Evolutionary conservation across 2,797 vertebrate species (phyloP), one percentile per base, ranked within the genome.

Genomic region (Onychomys arenicola): DNA sequence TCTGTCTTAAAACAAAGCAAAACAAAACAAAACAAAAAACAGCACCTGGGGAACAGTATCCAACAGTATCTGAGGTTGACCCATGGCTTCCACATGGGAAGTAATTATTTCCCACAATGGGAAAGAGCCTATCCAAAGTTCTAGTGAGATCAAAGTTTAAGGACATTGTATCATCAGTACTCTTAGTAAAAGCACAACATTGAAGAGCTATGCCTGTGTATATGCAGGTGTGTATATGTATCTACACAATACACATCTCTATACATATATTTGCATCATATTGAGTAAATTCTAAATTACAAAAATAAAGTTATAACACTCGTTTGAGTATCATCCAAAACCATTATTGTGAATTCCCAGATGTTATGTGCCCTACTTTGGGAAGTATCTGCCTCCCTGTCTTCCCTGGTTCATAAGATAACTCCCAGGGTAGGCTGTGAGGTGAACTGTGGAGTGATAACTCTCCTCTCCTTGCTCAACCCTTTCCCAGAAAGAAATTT

Each of bases 341-440:
- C 75, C 34, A 25, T 55, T n/a, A 49, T 8, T 25, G 25, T 4
- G 12, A 4, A 13, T 46, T 27, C 14, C 11, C 27, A 6, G 90
- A 16, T 6, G 21, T 49, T 0, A 4, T 25, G 14, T 25, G 17
- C 4, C 0, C 0, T 0, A 0, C 61, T 87, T 91, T 25, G 80
- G 71, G 76, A 93, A 59, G 25, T 1, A 0, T 0, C 59, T 63
- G 3, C 2, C 19, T 40, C 25, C 32, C 13, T 5, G 12, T 25
- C 34, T 5, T 5, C 13, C 73, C 2, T 1, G 25, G 23, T 40
- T 71, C 78, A 27, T 9, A 23, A 27, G 73, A 29, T 78, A 80
- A 40, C 65, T 46, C 89, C 14, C 69, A 75, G 43, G 21, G 21
- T 29, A 27, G 10, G 7, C 52, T 69, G 37, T 25, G n/a, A 63